Evolutionary conservation across 2,797 vertebrate species (phyloP), one percentile per base, ranked within the genome.

Genomic region (Brotula barbata): DNA sequence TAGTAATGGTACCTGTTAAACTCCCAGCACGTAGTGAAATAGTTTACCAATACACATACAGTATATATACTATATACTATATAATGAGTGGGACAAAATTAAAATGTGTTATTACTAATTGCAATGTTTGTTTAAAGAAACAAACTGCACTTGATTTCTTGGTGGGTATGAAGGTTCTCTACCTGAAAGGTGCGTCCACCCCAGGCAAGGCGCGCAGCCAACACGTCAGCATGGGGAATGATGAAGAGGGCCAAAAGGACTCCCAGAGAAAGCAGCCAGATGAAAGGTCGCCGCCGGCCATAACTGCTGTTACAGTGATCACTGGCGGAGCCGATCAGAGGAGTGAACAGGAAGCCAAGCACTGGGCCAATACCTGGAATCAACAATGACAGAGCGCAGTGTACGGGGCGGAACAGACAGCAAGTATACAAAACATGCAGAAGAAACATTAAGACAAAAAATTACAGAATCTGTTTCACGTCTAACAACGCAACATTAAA

Each of bases 291-390:
- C 0, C 92, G 78, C 0, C 91, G 86, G 50, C 92, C 92, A 0
- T 92, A 92, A 55, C 83, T 89, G 80, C 90, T 93, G 82, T 85
- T 88, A 81, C 92, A 93, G 36, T 86, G 89, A 82, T 93, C 92
- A 66, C 92, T 93, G 72, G 92, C 92, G 7, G 92, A 92, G 75
- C 92, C 92, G n/a, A 93, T 92, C 51, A 93, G 78, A 46, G 92
- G 92, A 75, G 90, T 92, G 75, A 93, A 92, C 40, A 93, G 73
- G 6, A 93, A 91, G 14, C 92, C 91, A 0, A 93, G 84, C 25
- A 93, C 92, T 0, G 92, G 92, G 20, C 92, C 92, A 3, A 93
- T 92, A 73, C 91, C 92, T 93, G 77, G 2, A 17, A n/a, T n/a
- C n/a, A n/a, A n/a, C n/a, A n/a, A n/a, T n/a, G 61, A 54, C 6